A percentile compares a stretch with the other conserved stretches of the same genome.
Evolutionary conservation across 2,888 invertebrate species (phyloP).

Genomic region (Tipula unca): DNA sequence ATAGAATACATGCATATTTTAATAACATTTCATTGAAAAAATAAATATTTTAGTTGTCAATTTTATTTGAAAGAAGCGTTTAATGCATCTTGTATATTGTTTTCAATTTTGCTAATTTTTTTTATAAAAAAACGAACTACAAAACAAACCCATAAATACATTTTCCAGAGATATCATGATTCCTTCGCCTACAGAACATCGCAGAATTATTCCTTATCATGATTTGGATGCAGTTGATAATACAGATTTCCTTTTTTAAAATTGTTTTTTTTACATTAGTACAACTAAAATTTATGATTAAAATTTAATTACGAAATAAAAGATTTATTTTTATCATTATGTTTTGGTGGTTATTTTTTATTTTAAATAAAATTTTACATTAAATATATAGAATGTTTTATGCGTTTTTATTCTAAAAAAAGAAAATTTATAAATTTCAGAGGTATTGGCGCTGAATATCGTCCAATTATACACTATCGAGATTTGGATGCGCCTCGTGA

Average conservation of each 20-base stretch:
- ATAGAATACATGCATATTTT: no score
- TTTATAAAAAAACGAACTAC: slow-evolving; percentile 51
- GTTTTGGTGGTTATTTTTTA: neutral
- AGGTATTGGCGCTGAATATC: slow-evolving; percentile 67
- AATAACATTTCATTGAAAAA: no score
- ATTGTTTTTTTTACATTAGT: neutral
- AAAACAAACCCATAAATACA: neutral
- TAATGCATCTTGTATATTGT: no score
- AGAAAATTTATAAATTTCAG: slow-evolving; percentile 41
- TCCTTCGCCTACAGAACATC: slow-evolving; percentile 46
- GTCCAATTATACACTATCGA: slow-evolving; percentile 85
- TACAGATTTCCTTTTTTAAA: slow-evolving; percentile 58
- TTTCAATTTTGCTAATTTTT: slow-evolving; percentile 26
- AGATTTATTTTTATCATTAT: neutral
- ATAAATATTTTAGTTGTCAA: no score
- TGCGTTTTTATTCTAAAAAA: neutral
- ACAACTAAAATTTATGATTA: neutral
- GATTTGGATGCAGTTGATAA: slow-evolving; percentile 84
- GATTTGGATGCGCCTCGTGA: slow-evolving; percentile 90
- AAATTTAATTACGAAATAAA: neutral
- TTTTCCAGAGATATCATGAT: slow-evolving; percentile 15
- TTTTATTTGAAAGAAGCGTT: no score
- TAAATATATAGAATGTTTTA: neutral
- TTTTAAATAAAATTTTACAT: neutral
- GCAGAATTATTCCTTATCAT: slow-evolving; percentile 78